Evolutionary conservation across 2,888 invertebrate genomes (phyloP).

Genomic region (Drosophila affinis): DNA sequence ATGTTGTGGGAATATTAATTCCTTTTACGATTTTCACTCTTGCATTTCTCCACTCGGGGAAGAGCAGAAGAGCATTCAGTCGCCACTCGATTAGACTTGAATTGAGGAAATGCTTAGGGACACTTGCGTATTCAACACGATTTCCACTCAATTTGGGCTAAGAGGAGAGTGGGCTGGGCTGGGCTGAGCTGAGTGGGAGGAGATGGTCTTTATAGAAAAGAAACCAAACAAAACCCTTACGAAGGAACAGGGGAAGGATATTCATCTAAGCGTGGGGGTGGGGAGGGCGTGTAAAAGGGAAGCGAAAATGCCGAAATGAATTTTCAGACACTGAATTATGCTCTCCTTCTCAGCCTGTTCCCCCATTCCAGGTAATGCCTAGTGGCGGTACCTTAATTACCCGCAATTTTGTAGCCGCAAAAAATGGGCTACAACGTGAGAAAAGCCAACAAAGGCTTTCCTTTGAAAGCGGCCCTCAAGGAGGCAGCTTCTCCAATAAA

Average conservation of each 20-base stretch:
- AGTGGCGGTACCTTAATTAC: constrained; percentile 64
- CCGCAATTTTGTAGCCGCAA: constrained; percentile 73
- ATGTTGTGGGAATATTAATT: no score
- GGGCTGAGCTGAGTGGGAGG: background rate
- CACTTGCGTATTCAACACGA: constrained; percentile 34
- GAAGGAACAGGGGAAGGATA: constrained; percentile 6
- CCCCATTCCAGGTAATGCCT: background rate
- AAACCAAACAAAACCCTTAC: constrained; percentile 9
- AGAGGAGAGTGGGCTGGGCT: background rate
- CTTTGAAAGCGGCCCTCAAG: constrained; percentile 9
- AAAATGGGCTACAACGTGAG: constrained; percentile 22
- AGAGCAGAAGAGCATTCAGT: constrained; percentile 22
- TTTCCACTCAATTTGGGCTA: constrained; percentile 39
- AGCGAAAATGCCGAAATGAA: constrained; percentile 55
- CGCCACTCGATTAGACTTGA: constrained; percentile 28
- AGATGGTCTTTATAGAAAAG: no score
- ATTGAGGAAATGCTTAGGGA: constrained; percentile 30
- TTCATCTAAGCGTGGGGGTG: constrained; percentile 6
- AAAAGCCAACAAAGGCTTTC: constrained; percentile 43
- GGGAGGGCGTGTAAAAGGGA: constrained; percentile 48
- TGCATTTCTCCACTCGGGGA: no score
- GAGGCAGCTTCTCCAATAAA: constrained; percentile 57
- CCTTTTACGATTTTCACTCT: no score
- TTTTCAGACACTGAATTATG: constrained; percentile 68
- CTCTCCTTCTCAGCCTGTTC: constrained; percentile 21